A percentile compares a stretch with the other conserved stretches of the same genome.
Evolutionary conservation across 2,888 invertebrate species (phyloP).

Genomic region (Apotomis capreana): DNA sequence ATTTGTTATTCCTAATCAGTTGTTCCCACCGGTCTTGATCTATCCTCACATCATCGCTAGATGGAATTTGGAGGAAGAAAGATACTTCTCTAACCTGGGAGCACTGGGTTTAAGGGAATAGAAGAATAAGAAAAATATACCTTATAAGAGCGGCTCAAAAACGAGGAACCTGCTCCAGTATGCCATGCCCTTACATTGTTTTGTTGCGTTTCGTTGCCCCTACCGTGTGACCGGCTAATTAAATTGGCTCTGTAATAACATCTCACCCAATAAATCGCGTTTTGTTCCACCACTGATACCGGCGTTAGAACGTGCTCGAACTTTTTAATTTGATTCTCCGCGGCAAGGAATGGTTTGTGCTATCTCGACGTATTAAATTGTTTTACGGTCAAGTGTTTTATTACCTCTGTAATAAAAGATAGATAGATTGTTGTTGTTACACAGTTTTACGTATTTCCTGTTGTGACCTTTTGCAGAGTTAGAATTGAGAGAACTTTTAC

Average conservation of each 20-base stretch:
- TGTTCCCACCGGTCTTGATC: too few relatives aligned
- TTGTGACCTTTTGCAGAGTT: neutral
- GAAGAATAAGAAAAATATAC: too few relatives aligned
- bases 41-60: too few relatives aligned
- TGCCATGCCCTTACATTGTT: constrained; percentile 3
- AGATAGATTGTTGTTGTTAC: neutral
- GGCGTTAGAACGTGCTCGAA: constrained; percentile 19
- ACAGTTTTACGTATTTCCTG: neutral
- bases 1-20: too few relatives aligned
- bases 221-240: constrained; percentile 33
- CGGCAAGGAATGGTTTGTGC: constrained; percentile 7
- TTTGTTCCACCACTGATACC: constrained; percentile 22
- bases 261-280: constrained; percentile 32
- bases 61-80: too few relatives aligned
- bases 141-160: too few relatives aligned
- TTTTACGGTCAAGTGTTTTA: neutral
- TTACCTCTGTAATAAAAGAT: neutral
- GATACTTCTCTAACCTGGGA: too few relatives aligned
- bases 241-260: constrained; percentile 30
- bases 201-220: constrained; percentile 28
- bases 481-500: too few relatives aligned
- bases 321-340: constrained; percentile 28
- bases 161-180: neutral
- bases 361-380: constrained; percentile 4
- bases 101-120: too few relatives aligned